Evolutionary conservation across 2,888 invertebrate genomes (phyloP).

Genomic region (Lacanobia oleracea): DNA sequence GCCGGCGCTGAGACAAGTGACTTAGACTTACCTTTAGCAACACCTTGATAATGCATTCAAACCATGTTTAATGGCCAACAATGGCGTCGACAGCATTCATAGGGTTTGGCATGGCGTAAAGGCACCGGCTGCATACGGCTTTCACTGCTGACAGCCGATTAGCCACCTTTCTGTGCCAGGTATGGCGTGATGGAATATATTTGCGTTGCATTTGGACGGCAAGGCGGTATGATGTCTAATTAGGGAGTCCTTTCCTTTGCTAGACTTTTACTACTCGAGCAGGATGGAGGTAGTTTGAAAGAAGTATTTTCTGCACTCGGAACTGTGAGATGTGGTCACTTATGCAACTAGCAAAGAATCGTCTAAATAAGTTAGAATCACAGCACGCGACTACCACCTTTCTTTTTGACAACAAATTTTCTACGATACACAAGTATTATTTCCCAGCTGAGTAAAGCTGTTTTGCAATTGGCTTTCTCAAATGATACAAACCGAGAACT

Average conservation of each 20-base stretch:
- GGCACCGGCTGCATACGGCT: slow-evolving; percentile 53
- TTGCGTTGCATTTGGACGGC: slow-evolving; percentile 54
- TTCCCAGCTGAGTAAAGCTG: background rate
- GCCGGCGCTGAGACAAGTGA: too few relatives aligned
- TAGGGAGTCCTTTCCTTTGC: slow-evolving; percentile 30
- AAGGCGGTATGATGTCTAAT: slow-evolving; percentile 21
- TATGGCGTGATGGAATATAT: slow-evolving; percentile 51
- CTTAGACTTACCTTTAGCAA: slow-evolving; percentile 26
- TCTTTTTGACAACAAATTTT: slow-evolving; percentile 18
- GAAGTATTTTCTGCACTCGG: too few relatives aligned
- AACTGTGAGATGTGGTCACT: background rate
- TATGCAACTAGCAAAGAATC: background rate
- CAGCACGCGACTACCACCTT: slow-evolving; percentile 1
- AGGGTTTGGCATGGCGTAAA: slow-evolving; percentile 48
- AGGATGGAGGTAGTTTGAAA: background rate
- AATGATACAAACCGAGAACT: background rate
- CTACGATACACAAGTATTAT: background rate
- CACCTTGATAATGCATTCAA: slow-evolving; percentile 58
- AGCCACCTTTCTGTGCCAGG: slow-evolving; percentile 50
- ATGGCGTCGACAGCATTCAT: slow-evolving; percentile 47
- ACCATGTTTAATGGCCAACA: slow-evolving; percentile 52
- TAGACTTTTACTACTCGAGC: slow-evolving; percentile 28
- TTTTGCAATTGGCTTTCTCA: background rate
- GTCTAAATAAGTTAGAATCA: background rate
- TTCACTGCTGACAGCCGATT: slow-evolving; percentile 62